Percentiles rank a stretch among this genome's conserved stretches.
Evolutionary conservation across 2,888 invertebrate genomes (phyloP).

Genomic region (Lacanobia wlatinum): DNA sequence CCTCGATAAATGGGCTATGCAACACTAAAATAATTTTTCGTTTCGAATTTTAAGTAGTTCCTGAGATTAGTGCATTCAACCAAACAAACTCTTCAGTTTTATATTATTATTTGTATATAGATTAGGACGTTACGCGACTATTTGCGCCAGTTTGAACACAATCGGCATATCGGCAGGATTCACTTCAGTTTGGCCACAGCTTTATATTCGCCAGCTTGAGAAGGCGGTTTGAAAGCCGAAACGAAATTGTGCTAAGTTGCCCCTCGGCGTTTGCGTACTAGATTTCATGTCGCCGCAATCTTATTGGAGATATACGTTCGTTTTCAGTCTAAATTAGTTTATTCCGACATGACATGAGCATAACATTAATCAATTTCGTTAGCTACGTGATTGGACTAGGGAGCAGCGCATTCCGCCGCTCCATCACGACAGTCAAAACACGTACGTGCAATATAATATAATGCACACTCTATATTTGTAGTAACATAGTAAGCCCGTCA

Average conservation of each 20-base stretch:
- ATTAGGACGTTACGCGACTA: neutral
- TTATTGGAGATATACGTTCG: neutral
- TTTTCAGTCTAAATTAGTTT: neutral
- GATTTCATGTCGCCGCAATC: neutral
- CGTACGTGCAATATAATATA: neutral
- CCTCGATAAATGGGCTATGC: no score
- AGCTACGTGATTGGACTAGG: neutral
- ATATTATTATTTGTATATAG: no score
- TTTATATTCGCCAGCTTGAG: neutral
- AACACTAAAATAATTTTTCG: no score
- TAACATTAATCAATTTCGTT: neutral
- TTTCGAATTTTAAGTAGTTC: no score
- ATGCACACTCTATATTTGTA: constrained; percentile 3
- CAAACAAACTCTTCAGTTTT: no score
- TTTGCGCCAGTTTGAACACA: neutral
- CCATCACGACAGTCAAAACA: neutral
- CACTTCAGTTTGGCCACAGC: neutral
- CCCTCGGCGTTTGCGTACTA: neutral
- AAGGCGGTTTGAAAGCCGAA: neutral
- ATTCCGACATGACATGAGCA: neutral
- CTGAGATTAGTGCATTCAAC: no score
- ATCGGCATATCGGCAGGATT: neutral
- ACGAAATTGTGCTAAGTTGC: neutral
- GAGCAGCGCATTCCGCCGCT: neutral
- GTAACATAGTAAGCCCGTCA: constrained; percentile 9